Evolutionary conservation across 2,797 vertebrate species (phyloP).

Genomic region (Argentina silus): DNA sequence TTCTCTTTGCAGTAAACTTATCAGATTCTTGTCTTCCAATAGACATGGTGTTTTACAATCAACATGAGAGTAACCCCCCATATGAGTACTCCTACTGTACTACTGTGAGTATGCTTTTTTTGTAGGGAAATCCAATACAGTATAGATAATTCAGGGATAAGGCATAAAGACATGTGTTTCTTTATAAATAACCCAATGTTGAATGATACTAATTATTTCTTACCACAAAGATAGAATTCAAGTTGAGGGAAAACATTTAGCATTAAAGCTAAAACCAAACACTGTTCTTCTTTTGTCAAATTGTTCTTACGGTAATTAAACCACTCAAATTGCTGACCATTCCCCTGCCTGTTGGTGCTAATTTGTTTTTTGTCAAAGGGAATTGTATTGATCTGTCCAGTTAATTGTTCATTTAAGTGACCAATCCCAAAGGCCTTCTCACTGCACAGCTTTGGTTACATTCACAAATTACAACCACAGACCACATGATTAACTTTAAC

Average conservation of each 20-base stretch:
- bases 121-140: background rate
- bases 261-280: background rate
- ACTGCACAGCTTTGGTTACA: background rate
- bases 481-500: background rate
- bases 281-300: no score
- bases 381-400: constrained; percentile 9
- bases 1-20: background rate
- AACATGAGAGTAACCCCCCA: background rate
- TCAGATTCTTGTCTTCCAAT: background rate
- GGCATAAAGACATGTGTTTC: no score
- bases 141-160: no score
- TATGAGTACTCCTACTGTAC: background rate
- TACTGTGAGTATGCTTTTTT: background rate
- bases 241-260: no score
- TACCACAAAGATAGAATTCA: no score
- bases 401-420: constrained; percentile 15
- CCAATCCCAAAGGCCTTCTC: constrained; percentile 11
- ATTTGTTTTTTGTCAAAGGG: constrained; percentile 17
- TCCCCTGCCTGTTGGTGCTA: background rate
- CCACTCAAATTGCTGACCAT: background rate
- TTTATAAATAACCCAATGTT: no score
- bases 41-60: constrained; percentile 1
- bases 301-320: background rate
- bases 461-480: background rate
- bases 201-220: no score